phyloP scores from a whole-genome alignment of 2,113 vertebrate genomes.

The Sturnira hondurensis region DNA sequence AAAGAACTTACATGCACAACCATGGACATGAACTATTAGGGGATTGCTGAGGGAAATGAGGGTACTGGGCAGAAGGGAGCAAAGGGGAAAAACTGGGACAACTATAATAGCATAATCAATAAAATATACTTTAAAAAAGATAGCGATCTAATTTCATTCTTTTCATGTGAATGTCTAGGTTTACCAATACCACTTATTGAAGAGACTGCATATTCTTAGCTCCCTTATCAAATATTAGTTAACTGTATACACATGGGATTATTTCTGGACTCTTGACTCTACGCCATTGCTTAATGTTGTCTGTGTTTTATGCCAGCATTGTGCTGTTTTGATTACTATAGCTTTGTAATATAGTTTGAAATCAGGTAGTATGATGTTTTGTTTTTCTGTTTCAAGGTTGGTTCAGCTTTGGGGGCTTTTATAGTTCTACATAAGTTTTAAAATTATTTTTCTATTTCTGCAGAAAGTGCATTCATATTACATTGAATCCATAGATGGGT shows the following conservation, averaged over 20 bases:
- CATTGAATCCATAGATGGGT: background rate
- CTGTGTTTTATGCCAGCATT: background rate
- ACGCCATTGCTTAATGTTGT: background rate
- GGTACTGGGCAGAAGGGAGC: too few species aligned
- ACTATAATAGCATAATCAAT: too few species aligned
- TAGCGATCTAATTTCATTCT: background rate
- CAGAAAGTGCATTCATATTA: background rate
- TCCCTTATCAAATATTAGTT: background rate
- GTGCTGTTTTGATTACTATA: background rate
- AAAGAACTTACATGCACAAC: too few species aligned
- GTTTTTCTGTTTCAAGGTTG: background rate
- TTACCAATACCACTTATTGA: background rate
- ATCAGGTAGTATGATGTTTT: background rate
- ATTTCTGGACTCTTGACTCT: background rate
- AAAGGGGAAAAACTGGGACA: too few species aligned
- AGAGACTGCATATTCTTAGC: background rate
- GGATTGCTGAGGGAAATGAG: too few species aligned
- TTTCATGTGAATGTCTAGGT: background rate
- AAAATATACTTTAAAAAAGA: background rate
- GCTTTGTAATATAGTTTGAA: background rate
- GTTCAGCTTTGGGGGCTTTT: background rate
- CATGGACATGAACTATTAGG: too few species aligned
- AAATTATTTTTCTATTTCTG: background rate
- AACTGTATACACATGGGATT: background rate
- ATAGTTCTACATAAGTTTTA: background rate